Evolutionary conservation across 2,888 invertebrate genomes (phyloP).

Genomic region (Drosophila austrosaltans): DNA sequence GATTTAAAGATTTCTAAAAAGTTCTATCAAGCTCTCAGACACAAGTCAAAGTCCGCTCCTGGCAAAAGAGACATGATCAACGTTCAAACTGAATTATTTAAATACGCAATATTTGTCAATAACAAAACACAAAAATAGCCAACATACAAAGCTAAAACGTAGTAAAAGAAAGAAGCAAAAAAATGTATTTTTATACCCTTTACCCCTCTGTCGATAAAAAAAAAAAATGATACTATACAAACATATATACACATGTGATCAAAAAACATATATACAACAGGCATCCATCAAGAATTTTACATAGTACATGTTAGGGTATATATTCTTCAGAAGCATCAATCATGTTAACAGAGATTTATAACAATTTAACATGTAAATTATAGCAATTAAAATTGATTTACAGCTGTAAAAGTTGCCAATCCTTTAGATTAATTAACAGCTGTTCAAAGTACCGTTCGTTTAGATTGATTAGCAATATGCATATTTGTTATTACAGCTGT

Average conservation of each 20-base stretch:
- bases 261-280: not conserved
- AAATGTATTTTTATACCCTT: constrained; percentile 38
- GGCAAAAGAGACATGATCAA: constrained; percentile 14
- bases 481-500: too few relatives aligned
- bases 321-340: not conserved
- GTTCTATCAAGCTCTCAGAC: too few relatives aligned
- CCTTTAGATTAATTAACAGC: too few relatives aligned
- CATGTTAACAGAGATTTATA: not conserved
- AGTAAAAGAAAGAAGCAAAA: constrained; percentile 22
- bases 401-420: too few relatives aligned
- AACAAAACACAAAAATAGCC: constrained; percentile 31
- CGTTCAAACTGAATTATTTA: constrained; percentile 53
- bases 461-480: too few relatives aligned
- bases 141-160: constrained; percentile 49
- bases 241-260: not conserved
- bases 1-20: too few relatives aligned
- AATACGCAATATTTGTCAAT: constrained; percentile 67
- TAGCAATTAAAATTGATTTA: too few relatives aligned
- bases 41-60: not conserved
- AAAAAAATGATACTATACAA: constrained; percentile 5
- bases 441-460: too few relatives aligned
- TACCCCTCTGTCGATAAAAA: constrained; percentile 19
- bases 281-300: not conserved
- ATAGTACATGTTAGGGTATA: too few relatives aligned
- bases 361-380: too few relatives aligned